Conservation (phyloP, 2,797 vertebrate species). For the Gallinago solitaria region DNA sequence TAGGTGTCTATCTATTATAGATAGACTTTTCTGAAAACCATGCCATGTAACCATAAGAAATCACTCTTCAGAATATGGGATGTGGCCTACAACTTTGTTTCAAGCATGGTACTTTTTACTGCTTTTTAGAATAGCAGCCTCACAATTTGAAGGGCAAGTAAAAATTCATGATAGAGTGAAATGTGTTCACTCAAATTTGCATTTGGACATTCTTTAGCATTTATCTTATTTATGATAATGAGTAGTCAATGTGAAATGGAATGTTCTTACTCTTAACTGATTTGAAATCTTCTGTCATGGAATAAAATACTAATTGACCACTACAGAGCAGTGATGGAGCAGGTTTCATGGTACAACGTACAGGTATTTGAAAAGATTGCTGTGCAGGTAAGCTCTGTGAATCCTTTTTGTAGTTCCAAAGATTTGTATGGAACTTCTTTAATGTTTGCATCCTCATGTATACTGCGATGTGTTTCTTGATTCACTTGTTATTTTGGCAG, state of each 20-base stretch:
- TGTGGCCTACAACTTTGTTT: neutral
- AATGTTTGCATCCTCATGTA: neutral
- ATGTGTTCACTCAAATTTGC: neutral
- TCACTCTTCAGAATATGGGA: neutral
- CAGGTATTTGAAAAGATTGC: neutral
- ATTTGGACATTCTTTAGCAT: neutral
- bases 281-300: neutral
- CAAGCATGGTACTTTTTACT: neutral
- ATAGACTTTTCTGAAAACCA: neutral
- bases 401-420: neutral
- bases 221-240: neutral
- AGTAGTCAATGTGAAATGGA: neutral
- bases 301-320: neutral
- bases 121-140: neutral
- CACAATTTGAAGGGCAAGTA: neutral
- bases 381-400: neutral
- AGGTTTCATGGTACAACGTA: neutral
- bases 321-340: neutral
- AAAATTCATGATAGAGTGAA: neutral
- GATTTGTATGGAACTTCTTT: neutral
- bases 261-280: neutral
- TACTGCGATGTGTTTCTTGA: neutral
- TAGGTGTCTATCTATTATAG: neutral
- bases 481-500: neutral
- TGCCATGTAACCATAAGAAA: neutral